These are phyloP conservation scores for Dendrocopos noguchii DNA, from an alignment of 2,113 vertebrate species.

Conservation along the genomic window DNA sequence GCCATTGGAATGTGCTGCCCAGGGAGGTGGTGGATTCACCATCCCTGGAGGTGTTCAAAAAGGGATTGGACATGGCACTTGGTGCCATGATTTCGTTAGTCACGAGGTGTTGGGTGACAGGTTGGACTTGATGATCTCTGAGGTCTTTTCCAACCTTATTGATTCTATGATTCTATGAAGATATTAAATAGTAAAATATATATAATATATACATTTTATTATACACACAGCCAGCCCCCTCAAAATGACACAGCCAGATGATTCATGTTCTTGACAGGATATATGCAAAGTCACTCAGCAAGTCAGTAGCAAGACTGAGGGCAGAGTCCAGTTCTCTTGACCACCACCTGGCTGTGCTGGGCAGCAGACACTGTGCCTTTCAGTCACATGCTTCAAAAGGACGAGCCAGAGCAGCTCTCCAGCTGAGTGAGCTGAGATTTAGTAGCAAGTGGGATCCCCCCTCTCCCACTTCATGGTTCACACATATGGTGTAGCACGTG, in stretches of 20 bases:
- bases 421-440: background rate
- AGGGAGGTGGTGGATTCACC: too few relatives aligned
- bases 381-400: background rate
- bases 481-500: fast-evolving
- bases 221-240: background rate
- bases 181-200: too few relatives aligned
- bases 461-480: background rate
- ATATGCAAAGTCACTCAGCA: background rate
- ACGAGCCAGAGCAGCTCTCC: background rate
- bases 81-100: too few relatives aligned
- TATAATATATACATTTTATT: too few relatives aligned
- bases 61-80: too few relatives aligned
- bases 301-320: background rate
- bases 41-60: too few relatives aligned
- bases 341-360: fast-evolving
- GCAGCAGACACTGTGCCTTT: background rate
- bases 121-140: too few relatives aligned
- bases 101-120: too few relatives aligned
- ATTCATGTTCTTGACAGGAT: background rate
- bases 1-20: too few relatives aligned
- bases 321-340: background rate
- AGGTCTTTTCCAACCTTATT: too few relatives aligned
- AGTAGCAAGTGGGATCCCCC: background rate
- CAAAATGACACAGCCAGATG: background rate
- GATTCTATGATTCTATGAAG: too few relatives aligned